These are phyloP conservation scores for Hirtodrosophila duncani DNA, from an alignment of 2,888 invertebrate species.

Conservation along the genomic window DNA sequence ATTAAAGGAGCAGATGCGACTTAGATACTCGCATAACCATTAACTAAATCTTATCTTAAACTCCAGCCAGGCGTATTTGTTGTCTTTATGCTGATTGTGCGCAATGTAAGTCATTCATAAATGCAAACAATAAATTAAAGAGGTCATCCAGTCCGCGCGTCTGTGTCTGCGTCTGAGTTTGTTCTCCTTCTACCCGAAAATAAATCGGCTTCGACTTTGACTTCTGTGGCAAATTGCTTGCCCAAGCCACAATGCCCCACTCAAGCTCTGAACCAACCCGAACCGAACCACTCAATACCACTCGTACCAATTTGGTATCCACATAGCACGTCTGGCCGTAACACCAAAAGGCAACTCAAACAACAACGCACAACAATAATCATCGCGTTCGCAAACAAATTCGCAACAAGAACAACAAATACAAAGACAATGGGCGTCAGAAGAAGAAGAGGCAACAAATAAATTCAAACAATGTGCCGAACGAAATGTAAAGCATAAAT, in stretches of 20 bases:
- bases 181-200: no score
- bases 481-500: constrained; percentile 71
- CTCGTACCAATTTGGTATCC: constrained; percentile 9
- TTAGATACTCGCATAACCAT: no score
- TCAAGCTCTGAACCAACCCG: constrained; percentile 15
- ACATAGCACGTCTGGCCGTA: constrained; percentile 57
- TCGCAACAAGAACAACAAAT: constrained; percentile 29
- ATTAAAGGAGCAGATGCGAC: no score
- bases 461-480: constrained; percentile 72
- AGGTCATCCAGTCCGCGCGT: constrained; percentile 41
- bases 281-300: constrained; percentile 9
- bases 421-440: constrained; percentile 60
- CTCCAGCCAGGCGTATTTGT: neutral
- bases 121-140: constrained; percentile 56
- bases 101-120: constrained; percentile 9
- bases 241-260: constrained; percentile 42
- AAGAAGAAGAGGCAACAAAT: constrained; percentile 55
- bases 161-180: constrained; percentile 8
- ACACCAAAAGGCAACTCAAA: constrained; percentile 37
- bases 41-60: no score
- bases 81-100: no score
- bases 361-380: constrained; percentile 52
- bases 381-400: constrained; percentile 58
- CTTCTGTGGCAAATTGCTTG: constrained; percentile 52
- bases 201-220: no score